Evolutionary conservation across 2,113 vertebrate species (phyloP).

Genomic region (Chunga burmeisteri): DNA sequence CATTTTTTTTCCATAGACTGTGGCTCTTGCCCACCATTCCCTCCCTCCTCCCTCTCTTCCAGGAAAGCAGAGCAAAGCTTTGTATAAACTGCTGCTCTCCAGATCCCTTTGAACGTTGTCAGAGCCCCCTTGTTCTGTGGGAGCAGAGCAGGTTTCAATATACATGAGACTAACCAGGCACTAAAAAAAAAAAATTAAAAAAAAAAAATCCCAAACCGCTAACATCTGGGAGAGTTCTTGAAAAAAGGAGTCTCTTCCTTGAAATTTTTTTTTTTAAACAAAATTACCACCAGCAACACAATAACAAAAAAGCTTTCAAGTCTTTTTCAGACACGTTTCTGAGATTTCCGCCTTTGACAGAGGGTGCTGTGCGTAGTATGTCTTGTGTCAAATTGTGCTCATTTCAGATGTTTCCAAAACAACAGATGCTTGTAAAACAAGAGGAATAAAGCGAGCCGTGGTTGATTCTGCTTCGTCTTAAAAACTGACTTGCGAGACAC

Average conservation of each 20-base stretch:
- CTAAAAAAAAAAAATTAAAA: not conserved
- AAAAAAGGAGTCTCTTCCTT: not conserved
- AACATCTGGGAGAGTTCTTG: constrained; percentile 7
- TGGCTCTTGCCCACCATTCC: not conserved
- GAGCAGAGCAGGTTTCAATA: constrained; percentile 22
- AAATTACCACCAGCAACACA: not conserved
- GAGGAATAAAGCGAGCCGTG: not conserved
- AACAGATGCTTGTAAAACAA: constrained; percentile 12
- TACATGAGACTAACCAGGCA: constrained; percentile 29
- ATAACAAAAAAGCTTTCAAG: constrained; percentile 9
- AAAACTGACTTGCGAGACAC: not conserved
- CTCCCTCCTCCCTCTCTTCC: not conserved
- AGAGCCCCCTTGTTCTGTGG: not conserved
- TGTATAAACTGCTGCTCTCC: not conserved
- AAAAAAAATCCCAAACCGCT: not conserved
- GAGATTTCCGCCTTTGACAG: constrained; percentile 22
- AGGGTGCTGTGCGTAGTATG: not conserved
- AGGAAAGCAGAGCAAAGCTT: not conserved
- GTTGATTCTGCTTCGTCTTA: not conserved
- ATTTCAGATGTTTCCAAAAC: not conserved
- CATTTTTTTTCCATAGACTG: not conserved
- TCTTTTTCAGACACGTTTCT: not conserved
- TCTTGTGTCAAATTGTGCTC: not conserved
- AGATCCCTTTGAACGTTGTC: not conserved
- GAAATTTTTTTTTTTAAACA: not conserved